Percentiles rank a stretch among this genome's conserved stretches.
phyloP scores from a whole-genome alignment of 1,140 invertebrate species.

The Caenorhabditis latens region DNA sequence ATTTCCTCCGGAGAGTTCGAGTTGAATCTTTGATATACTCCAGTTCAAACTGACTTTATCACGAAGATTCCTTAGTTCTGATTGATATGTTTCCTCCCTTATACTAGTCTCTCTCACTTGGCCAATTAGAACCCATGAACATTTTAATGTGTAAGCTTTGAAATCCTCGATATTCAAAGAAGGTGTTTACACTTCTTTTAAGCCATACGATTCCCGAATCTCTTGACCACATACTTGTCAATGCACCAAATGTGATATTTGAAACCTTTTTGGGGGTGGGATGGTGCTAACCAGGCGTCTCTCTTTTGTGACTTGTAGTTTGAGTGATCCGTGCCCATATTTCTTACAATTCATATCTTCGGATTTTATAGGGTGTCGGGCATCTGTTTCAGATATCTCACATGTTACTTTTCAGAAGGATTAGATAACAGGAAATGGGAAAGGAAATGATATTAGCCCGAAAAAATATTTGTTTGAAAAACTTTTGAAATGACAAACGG shows the following conservation, averaged over 20 bases:
- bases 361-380: not conserved
- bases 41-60: too few relatives aligned
- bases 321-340: not conserved
- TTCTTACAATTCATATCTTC: too few relatives aligned
- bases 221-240: constrained; percentile 4
- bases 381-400: constrained; percentile 4
- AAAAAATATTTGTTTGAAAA: not conserved
- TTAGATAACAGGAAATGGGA: constrained; percentile 30
- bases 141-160: too few relatives aligned
- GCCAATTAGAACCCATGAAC: too few relatives aligned
- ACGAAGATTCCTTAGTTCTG: too few relatives aligned
- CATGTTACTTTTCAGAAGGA: not conserved
- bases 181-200: not conserved
- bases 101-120: too few relatives aligned
- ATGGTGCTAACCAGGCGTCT: not conserved
- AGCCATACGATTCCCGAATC: not conserved
- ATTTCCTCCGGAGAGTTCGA: not conserved
- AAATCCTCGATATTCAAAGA: not conserved
- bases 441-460: not conserved
- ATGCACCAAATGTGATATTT: constrained; percentile 39
- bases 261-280: constrained; percentile 2
- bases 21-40: not conserved
- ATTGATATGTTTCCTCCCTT: too few relatives aligned
- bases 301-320: constrained; percentile 17
- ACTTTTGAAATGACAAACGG: not conserved